Conservation (phyloP, 2,113 vertebrate species). For the Rhineura floridana region DNA sequence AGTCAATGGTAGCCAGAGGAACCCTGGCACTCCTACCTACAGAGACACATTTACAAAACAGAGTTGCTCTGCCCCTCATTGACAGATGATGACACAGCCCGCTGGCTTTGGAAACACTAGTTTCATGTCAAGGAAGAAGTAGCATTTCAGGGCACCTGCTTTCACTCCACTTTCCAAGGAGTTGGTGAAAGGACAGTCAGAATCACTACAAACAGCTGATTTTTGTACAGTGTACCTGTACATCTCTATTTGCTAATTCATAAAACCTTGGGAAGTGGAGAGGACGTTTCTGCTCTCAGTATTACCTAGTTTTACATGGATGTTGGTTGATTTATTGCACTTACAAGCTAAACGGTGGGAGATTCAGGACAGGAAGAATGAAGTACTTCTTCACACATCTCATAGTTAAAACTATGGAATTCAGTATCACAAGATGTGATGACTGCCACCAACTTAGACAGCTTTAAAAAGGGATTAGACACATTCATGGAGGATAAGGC, state of each 20-base stretch:
- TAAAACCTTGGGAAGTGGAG: not conserved
- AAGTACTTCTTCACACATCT: too few species aligned
- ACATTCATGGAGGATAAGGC: too few species aligned
- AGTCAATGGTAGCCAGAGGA: not conserved
- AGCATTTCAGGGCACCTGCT: conserved; percentile 44
- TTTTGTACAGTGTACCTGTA: not conserved
- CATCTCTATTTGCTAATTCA: accelerated
- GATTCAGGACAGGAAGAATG: not conserved
- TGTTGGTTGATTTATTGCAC: not conserved
- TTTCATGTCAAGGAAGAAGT: not conserved
- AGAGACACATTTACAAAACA: not conserved
- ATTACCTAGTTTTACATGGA: conserved; percentile 13
- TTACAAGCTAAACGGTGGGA: not conserved
- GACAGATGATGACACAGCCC: not conserved
- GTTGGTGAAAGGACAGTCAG: not conserved
- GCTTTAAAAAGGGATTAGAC: not conserved
- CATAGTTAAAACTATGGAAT: not conserved
- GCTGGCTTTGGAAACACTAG: not conserved
- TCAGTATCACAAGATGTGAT: not conserved
- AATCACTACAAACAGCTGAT: not conserved
- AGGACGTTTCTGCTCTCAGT: not conserved
- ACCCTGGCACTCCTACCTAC: not conserved
- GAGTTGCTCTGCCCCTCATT: not conserved
- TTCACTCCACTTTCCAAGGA: conserved; percentile 25
- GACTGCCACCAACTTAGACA: not conserved